phyloP scores from a whole-genome alignment of 2,797 vertebrate genomes.

The Tenualosa ilisha region DNA sequence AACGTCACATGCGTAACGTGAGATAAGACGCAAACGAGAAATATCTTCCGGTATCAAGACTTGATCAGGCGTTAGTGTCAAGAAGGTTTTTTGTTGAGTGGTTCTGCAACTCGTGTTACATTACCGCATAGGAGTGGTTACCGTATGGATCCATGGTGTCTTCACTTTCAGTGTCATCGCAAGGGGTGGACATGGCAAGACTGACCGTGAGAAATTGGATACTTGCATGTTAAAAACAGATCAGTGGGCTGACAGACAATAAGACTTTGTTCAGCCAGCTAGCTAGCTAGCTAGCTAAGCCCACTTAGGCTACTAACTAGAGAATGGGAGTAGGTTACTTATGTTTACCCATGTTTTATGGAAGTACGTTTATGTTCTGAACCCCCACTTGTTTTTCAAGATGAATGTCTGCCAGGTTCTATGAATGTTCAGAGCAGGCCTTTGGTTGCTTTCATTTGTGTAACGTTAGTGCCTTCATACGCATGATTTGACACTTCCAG shows the following conservation, averaged over 20 bases:
- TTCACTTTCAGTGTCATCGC: not conserved
- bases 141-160: not conserved
- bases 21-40: slow-evolving; percentile 1
- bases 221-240: not conserved
- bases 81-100: not conserved
- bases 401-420: not conserved
- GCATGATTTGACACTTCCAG: not conserved
- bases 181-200: not conserved
- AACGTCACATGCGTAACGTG: not conserved
- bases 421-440: too few species aligned
- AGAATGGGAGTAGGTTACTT: not conserved
- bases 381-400: not conserved
- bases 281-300: not conserved
- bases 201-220: not conserved
- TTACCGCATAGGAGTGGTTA: not conserved
- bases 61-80: not conserved
- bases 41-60: not conserved
- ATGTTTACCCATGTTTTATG: too few species aligned
- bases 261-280: slow-evolving; percentile 17
- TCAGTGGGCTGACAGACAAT: not conserved
- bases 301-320: not conserved
- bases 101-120: not conserved
- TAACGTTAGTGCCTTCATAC: not conserved
- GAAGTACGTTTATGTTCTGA: not conserved
- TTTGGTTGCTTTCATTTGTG: too few species aligned